A percentile compares a stretch with the other conserved stretches of the same genome.
Conservation (phyloP, 2,888 invertebrate species). For the Apamea sordens region DNA sequence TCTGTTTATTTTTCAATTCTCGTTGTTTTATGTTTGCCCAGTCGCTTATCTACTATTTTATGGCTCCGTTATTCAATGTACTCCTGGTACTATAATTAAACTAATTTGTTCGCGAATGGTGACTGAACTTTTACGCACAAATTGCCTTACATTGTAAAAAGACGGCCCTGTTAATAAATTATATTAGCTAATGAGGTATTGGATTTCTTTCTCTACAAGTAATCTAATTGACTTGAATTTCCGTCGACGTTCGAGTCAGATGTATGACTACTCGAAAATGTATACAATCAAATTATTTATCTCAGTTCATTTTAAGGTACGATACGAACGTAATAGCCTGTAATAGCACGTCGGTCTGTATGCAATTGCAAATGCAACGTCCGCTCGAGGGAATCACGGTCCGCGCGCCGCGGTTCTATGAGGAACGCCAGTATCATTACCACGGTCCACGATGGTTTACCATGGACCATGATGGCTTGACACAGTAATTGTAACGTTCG, state of each 20-base stretch:
- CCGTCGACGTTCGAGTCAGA: not conserved
- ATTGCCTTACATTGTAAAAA: constrained; percentile 37
- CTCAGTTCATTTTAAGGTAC: constrained; percentile 28
- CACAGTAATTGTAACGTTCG: constrained; percentile 39
- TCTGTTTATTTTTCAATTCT: constrained; percentile 70
- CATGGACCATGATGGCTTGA: constrained; percentile 24
- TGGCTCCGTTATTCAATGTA: constrained; percentile 43
- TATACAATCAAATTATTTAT: constrained; percentile 24
- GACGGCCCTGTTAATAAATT: constrained; percentile 25
- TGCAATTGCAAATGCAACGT: constrained; percentile 70
- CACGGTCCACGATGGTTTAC: constrained; percentile 25
- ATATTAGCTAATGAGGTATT: constrained; percentile 51
- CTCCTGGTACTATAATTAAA: constrained; percentile 38
- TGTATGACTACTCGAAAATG: not conserved
- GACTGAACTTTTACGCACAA: constrained; percentile 42
- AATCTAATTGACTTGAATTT: constrained; percentile 30
- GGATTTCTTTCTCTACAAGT: constrained; percentile 33
- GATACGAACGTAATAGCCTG: constrained; percentile 39
- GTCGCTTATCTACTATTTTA: constrained; percentile 51
- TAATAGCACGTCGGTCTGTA: constrained; percentile 59
- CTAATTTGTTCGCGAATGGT: constrained; percentile 37
- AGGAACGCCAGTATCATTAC: constrained; percentile 36
- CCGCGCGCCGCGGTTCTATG: constrained; percentile 51
- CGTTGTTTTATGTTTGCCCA: constrained; percentile 33
- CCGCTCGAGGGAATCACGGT: constrained; percentile 58